Evolutionary conservation across 1,140 invertebrate species (phyloP).

Genomic region (Drosophila cardini): DNA sequence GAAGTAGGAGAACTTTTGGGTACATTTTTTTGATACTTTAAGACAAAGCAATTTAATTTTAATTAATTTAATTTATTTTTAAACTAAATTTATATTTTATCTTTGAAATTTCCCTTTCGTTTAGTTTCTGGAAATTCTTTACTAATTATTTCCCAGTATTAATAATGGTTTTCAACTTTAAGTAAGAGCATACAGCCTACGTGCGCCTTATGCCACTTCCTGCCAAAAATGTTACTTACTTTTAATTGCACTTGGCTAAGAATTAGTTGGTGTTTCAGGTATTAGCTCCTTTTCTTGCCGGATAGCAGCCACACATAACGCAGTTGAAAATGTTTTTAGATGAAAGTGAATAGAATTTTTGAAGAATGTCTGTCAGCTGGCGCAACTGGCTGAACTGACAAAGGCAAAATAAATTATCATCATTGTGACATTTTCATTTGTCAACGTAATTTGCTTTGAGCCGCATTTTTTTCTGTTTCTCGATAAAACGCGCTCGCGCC

Average conservation of each 20-base stretch:
- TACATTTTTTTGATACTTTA: no score
- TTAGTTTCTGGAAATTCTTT: not conserved
- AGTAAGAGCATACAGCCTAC: conserved; percentile 5
- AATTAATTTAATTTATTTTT: no score
- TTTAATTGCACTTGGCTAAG: conserved; percentile 68
- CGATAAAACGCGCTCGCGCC: conserved; percentile 40
- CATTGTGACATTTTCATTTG: conserved; percentile 82
- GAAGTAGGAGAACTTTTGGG: no score
- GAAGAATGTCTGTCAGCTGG: conserved; percentile 54
- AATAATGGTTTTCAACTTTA: no score
- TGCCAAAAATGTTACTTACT: conserved; percentile 44
- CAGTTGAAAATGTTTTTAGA: conserved; percentile 29
- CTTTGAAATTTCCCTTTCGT: no score
- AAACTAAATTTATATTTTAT: no score
- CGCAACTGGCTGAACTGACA: conserved; percentile 64
- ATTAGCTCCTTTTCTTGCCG: conserved; percentile 6
- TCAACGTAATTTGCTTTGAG: conserved; percentile 76
- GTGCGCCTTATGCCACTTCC: conserved; percentile 33
- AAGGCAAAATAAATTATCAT: conserved; percentile 82
- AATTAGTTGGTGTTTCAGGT: not conserved
- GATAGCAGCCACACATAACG: conserved; percentile 12
- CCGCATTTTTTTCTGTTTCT: conserved; percentile 56
- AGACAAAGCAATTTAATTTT: no score
- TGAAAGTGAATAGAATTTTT: conserved; percentile 65
- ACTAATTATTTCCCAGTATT: not conserved